These are phyloP conservation scores for Macrosoma leucophasiata DNA, from an alignment of 2,888 invertebrate species.

Conservation along the genomic window DNA sequence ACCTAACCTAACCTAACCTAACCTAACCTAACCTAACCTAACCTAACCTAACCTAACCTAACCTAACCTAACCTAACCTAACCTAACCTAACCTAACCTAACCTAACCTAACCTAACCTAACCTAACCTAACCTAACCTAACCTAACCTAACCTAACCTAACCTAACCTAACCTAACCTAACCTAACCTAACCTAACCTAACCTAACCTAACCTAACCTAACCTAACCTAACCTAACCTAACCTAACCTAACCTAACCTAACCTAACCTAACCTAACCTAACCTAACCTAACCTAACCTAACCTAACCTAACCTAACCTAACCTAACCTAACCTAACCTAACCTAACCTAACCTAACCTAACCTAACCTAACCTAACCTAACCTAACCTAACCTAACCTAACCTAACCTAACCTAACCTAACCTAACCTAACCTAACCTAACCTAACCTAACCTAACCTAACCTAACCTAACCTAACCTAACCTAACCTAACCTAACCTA, in stretches of 20 bases:
- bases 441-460: conserved; percentile 23
- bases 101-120: conserved; percentile 17
- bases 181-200: conserved; percentile 23
- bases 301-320: conserved; percentile 18
- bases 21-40: conserved; percentile 13
- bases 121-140: conserved; percentile 17
- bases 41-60: conserved; percentile 14
- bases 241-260: conserved; percentile 25
- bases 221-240: conserved; percentile 19
- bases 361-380: conserved; percentile 14
- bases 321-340: conserved; percentile 10
- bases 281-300: conserved; percentile 18
- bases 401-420: conserved; percentile 22
- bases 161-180: conserved; percentile 24
- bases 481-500: conserved; percentile 18
- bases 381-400: conserved; percentile 17
- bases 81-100: conserved; percentile 14
- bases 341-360: conserved; percentile 12
- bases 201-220: conserved; percentile 19
- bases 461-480: conserved; percentile 22
- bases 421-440: conserved; percentile 22
- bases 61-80: conserved; percentile 14
- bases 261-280: conserved; percentile 23
- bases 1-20: conserved; percentile 16
- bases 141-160: conserved; percentile 23